These are phyloP conservation scores for Tympanuchus pallidicinctus DNA, from an alignment of 2,113 vertebrate genomes.

Conservation along the genomic window DNA sequence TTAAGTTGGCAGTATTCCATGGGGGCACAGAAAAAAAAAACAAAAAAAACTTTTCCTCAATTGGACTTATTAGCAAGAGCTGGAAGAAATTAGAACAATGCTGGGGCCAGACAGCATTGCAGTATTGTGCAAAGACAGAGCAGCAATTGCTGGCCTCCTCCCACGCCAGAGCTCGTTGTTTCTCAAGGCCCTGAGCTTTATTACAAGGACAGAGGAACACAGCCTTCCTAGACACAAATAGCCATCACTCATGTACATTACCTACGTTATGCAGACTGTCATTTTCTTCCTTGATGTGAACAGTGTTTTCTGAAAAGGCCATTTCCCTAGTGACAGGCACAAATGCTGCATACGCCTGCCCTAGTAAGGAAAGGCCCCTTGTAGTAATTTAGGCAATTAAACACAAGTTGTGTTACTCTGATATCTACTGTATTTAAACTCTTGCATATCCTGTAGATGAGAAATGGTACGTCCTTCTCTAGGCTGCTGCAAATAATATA, in stretches of 20 bases:
- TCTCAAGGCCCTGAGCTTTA: neutral
- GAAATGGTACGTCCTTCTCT: neutral
- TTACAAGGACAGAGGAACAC: neutral
- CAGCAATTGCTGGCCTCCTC: neutral
- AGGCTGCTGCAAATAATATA: neutral
- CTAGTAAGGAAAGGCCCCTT: neutral
- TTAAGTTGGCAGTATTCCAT: fast-evolving
- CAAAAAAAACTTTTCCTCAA: neutral
- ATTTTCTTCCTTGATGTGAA: neutral
- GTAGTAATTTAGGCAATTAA: neutral
- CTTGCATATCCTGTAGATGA: neutral
- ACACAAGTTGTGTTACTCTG: neutral
- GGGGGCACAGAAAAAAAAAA: fast-evolving
- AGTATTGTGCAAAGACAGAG: neutral
- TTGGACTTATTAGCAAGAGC: neutral
- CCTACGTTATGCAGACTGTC: neutral
- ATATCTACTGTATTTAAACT: neutral
- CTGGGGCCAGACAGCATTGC: neutral
- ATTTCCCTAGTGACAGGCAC: neutral
- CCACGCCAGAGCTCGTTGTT: neutral
- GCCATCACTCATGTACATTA: neutral
- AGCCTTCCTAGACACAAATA: neutral
- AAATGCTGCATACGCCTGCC: neutral
- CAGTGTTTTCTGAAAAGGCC: neutral
- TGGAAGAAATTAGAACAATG: neutral